phyloP scores from a whole-genome alignment of 1,140 invertebrate species.

The Stegodyphus dumicola region DNA sequence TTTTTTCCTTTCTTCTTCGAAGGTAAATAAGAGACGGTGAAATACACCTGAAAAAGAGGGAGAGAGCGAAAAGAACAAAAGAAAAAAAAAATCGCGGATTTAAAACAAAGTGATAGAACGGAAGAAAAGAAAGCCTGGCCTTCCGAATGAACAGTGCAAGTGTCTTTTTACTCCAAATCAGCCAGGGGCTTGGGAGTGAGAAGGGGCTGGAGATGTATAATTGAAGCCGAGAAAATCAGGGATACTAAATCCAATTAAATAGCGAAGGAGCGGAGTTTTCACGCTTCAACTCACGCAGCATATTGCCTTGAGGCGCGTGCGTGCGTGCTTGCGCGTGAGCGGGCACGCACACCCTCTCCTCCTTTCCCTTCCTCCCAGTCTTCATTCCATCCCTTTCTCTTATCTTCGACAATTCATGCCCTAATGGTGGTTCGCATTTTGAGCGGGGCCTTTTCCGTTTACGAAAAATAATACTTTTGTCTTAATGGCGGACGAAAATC shows the following conservation, averaged over 20 bases:
- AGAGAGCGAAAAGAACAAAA: neutral
- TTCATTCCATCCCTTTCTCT: constrained; percentile 1
- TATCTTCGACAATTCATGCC: constrained; percentile 58
- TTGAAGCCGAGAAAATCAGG: constrained; percentile 60
- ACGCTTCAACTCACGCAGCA: constrained; percentile 35
- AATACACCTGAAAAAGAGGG: neutral
- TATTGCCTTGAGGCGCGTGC: constrained; percentile 55
- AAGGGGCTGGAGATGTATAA: constrained; percentile 46
- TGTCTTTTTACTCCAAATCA: constrained; percentile 37
- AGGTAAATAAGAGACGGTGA: neutral
- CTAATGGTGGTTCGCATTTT: constrained; percentile 42
- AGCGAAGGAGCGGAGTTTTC: constrained; percentile 54
- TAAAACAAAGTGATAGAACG: neutral
- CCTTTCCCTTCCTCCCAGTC: neutral
- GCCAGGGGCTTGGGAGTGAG: neutral
- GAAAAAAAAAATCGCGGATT: neutral
- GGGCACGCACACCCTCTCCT: neutral
- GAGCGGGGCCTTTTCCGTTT: constrained; percentile 23
- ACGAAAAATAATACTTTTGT: constrained; percentile 61
- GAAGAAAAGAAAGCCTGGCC: constrained; percentile 23
- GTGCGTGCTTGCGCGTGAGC: constrained; percentile 25
- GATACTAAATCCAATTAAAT: constrained; percentile 61
- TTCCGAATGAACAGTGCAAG: constrained; percentile 11
- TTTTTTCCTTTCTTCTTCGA: neutral
- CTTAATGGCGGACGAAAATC: constrained; percentile 59